Base-by-base conservation (phyloP, 2,797 vertebrate genomes). In the Etheostoma nigrum region DNA sequence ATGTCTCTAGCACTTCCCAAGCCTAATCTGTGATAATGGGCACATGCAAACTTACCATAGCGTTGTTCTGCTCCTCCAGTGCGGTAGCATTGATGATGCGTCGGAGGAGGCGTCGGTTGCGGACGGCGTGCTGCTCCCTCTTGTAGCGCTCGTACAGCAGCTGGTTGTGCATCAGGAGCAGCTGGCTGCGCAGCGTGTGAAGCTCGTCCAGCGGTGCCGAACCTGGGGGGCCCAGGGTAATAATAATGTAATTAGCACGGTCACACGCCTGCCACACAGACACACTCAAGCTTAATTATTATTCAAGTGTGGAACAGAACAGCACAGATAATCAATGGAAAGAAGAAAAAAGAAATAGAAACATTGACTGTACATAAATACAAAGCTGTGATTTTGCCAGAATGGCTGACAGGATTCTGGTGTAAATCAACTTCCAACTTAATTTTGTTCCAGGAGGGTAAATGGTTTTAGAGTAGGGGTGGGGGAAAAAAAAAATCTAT, bases 151-250 rank as follows among this genome's bases (percentile, higher is more conserved):
- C 98, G 0, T 97, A 99, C 82, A 98, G 89, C 79, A 99, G 83
- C 96, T 99, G 98, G 95, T 96, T 97, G 94, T 99, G 98, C 93
- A 99, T 95, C 85, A 99, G 90, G 21, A 97, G 96, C 92, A 99
- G 84, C 88, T 99, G 98, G 94, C 97, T 97, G 68, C 96, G 96
- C 87, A 99, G 95, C 36, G 96, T 96, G 86, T 97, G 96, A 68
- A 98, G 95, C 95, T 99, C 98, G 69, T 99, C 98, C 0, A 96
- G 94, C 51, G 97, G 97, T 55, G 96, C 97, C 8, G 96, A 97
- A 78, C 97, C 98, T 99, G 88, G 51, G 77, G 73, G 62, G 66
- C 67, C n/a, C 55, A 6, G 1, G 2, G 62, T 65, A 82, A 82
- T 76, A 81, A 86, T 67, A 65, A 74, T 61, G 55, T 67, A 62